A percentile compares a stretch with the other conserved stretches of the same genome.
Conservation (phyloP, 1,140 invertebrate genomes). For the Anastrepha obliqua region DNA sequence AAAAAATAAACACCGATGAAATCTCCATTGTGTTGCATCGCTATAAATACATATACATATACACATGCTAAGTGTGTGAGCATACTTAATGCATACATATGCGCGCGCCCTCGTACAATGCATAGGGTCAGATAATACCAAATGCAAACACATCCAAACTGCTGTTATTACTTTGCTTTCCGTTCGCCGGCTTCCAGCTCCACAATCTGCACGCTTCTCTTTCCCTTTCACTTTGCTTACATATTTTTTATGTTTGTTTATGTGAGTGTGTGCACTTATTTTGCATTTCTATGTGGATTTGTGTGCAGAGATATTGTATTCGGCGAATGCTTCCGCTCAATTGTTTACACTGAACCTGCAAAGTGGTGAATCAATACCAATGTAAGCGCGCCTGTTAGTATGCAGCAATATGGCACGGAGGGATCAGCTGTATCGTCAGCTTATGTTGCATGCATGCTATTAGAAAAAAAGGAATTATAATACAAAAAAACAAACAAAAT, state of each 20-base stretch:
- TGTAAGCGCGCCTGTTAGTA: neutral
- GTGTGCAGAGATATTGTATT: neutral
- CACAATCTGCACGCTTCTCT: no score
- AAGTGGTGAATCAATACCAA: neutral
- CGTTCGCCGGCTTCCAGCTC: no score
- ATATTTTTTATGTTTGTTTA: conserved; percentile 18
- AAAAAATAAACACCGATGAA: neutral
- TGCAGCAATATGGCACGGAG: neutral
- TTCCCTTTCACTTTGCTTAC: no score
- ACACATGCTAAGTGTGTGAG: neutral
- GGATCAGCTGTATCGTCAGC: neutral
- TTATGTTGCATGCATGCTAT: neutral
- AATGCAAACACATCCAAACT: neutral
- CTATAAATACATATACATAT: neutral
- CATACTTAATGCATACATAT: neutral
- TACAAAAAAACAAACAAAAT: no score
- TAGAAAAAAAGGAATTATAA: no score
- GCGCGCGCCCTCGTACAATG: neutral
- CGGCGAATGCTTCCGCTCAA: neutral
- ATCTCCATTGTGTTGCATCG: neutral
- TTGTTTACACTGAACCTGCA: neutral
- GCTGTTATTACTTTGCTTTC: no score
- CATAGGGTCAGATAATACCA: neutral
- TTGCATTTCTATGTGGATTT: neutral
- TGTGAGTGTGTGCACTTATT: neutral